Evolutionary conservation across 2,113 vertebrate species (phyloP).

Genomic region (Lepisosteus oculatus): DNA sequence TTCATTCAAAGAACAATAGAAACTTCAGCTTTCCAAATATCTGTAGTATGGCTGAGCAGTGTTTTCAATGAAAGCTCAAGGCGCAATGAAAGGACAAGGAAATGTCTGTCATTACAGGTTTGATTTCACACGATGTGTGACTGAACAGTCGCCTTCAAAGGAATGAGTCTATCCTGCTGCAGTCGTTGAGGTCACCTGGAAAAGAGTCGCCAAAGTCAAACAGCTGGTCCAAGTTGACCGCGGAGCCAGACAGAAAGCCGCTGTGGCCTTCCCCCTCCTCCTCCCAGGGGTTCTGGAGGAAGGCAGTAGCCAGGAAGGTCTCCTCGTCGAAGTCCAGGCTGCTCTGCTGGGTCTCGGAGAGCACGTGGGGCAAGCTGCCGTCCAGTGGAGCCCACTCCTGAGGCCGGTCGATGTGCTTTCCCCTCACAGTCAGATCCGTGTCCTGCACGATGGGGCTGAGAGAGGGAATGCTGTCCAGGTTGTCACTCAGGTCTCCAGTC

Average conservation of each 20-base stretch:
- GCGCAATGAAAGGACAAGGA: slow-evolving; percentile 5
- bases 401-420: slow-evolving; percentile 52
- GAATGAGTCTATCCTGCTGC: slow-evolving; percentile 66
- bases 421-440: slow-evolving; percentile 67
- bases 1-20: background rate
- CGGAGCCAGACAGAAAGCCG: slow-evolving; percentile 68
- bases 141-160: slow-evolving; percentile 47
- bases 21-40: slow-evolving; percentile 4
- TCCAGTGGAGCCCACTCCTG: slow-evolving; percentile 52
- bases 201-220: slow-evolving; percentile 73
- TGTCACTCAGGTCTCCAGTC: slow-evolving; percentile 72
- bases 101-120: slow-evolving; percentile 1
- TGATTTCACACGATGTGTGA: background rate
- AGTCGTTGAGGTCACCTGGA: slow-evolving; percentile 60
- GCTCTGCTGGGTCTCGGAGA: slow-evolving; percentile 55
- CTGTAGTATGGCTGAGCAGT: slow-evolving; percentile 5
- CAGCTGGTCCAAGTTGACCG: slow-evolving; percentile 73
- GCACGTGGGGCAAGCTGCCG: slow-evolving; percentile 30
- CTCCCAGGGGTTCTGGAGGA: slow-evolving; percentile 87
- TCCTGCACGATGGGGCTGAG: slow-evolving; percentile 62
- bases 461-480: slow-evolving; percentile 70
- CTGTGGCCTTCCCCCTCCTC: slow-evolving; percentile 58
- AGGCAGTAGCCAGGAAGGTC: slow-evolving; percentile 82
- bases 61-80: slow-evolving; percentile 14
- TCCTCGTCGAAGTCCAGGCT: slow-evolving; percentile 80